phyloP scores from a whole-genome alignment of 2,797 vertebrate species.

The Eospalax fontanierii region DNA sequence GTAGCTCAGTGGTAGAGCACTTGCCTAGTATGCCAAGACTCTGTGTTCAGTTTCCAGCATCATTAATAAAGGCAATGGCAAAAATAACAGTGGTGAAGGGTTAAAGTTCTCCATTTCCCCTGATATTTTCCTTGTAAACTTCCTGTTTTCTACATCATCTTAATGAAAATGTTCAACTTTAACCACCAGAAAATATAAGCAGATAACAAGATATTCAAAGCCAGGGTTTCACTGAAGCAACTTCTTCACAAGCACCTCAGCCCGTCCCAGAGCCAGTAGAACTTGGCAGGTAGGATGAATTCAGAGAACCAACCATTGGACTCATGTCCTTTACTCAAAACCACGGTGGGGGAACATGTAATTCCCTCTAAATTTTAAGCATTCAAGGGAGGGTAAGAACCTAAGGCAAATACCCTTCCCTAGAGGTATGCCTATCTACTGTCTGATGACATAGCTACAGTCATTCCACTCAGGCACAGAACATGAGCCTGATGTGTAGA shows the following conservation, averaged over 20 bases:
- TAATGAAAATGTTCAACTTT: not conserved
- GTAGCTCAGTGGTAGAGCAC: no score
- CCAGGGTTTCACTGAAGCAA: not conserved
- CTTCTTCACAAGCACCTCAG: not conserved
- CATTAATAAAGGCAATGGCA: rapidly evolving
- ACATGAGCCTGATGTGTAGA: not conserved
- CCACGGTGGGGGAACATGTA: not conserved
- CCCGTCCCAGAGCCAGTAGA: not conserved
- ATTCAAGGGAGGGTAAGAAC: not conserved
- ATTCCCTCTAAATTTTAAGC: not conserved
- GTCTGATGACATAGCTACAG: no score
- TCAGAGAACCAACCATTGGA: not conserved
- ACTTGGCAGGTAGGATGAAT: not conserved
- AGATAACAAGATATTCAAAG: not conserved
- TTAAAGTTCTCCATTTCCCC: not conserved
- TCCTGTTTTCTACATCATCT: not conserved
- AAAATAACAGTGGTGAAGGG: not conserved
- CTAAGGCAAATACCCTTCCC: not conserved
- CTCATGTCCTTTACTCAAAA: not conserved
- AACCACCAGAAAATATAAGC: not conserved
- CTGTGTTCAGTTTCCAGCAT: not conserved
- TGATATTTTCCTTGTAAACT: not conserved
- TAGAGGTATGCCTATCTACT: not conserved
- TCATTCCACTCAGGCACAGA: not conserved
- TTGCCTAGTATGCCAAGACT: not conserved